Conservation (phyloP, 2,888 invertebrate genomes). For the Didymodactylos carnosus region DNA sequence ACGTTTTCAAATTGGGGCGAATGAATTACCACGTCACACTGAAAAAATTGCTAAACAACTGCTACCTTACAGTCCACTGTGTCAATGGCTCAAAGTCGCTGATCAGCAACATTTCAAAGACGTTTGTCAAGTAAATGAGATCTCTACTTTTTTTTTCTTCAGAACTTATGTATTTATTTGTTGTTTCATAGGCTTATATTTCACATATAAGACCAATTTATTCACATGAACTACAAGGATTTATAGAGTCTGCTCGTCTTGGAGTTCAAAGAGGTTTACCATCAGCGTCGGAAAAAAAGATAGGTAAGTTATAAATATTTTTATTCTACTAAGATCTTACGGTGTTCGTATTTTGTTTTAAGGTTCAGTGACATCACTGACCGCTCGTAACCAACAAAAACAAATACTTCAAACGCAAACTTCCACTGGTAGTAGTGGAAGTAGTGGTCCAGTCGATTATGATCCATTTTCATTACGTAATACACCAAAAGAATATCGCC, state of each 20-base stretch:
- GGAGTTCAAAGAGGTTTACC: neutral
- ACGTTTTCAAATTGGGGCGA: neutral
- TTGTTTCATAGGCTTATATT: neutral
- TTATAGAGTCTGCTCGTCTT: neutral
- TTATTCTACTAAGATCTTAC: slow-evolving; percentile 4
- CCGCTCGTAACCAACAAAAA: neutral
- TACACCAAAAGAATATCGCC: neutral
- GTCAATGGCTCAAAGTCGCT: neutral
- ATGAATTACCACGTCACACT: neutral
- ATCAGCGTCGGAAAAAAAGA: neutral
- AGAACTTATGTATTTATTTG: neutral
- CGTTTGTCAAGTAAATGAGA: neutral
- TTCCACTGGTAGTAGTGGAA: too few species aligned
- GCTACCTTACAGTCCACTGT: neutral
- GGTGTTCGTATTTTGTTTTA: neutral
- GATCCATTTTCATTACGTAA: neutral
- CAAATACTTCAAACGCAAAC: neutral
- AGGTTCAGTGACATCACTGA: neutral
- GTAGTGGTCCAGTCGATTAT: neutral
- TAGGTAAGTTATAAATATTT: neutral
- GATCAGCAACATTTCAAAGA: neutral
- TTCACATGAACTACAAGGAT: neutral
- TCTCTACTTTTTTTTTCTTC: neutral
- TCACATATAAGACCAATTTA: neutral
- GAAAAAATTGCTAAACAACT: neutral